phyloP scores from a whole-genome alignment of 2,888 invertebrate species.

The Dicranocentrus wangi region DNA sequence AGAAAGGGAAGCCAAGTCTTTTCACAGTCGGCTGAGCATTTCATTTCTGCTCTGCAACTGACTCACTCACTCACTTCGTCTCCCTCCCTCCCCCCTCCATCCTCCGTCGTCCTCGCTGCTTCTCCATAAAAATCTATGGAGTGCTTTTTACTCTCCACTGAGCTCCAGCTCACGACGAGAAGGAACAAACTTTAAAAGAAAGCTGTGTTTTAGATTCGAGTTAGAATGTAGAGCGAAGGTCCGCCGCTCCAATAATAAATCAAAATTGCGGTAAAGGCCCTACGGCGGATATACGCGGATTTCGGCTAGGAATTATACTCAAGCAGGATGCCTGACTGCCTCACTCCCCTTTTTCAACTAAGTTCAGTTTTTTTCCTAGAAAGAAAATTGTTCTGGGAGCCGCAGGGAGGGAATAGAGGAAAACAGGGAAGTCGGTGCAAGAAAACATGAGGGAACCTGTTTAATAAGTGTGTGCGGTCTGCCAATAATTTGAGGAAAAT shows the following conservation, averaged over 20 bases:
- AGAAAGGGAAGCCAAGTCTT: constrained; percentile 50
- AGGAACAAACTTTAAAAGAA: neutral
- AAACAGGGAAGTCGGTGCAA: neutral
- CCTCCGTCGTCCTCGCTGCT: too few species aligned
- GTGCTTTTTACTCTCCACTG: too few species aligned
- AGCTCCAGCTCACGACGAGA: too few species aligned
- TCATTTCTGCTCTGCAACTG: constrained; percentile 50
- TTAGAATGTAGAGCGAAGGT: too few species aligned
- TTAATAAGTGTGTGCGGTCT: too few species aligned
- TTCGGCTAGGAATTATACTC: neutral
- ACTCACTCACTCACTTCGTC: constrained; percentile 23
- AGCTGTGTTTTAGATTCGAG: too few species aligned
- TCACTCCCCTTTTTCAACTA: neutral
- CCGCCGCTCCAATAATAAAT: constrained; percentile 36
- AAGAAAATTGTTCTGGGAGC: neutral
- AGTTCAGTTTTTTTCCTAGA: neutral
- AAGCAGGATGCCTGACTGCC: neutral
- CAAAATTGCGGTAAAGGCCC: constrained; percentile 17
- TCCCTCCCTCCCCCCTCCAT: too few species aligned
- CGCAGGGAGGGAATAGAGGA: neutral
- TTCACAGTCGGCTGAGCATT: constrained; percentile 56
- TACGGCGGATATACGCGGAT: constrained; percentile 5
- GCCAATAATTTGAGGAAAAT: too few species aligned
- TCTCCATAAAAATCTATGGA: too few species aligned
- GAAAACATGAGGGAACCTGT: too few species aligned